These are phyloP conservation scores for Echinometra lucunter DNA, from an alignment of 53 echinoderm and acorn worm species.

Conservation along the genomic window DNA sequence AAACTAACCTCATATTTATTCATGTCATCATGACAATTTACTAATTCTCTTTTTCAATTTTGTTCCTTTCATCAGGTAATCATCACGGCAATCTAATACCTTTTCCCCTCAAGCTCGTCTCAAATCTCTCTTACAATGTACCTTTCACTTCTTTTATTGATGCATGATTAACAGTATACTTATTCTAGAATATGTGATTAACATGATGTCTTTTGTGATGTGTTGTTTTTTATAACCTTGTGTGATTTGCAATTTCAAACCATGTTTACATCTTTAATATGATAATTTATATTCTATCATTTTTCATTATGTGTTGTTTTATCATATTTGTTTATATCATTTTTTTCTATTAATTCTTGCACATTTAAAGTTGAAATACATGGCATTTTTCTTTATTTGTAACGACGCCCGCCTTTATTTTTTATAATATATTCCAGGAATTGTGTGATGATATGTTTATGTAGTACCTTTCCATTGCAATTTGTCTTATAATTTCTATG, in stretches of 20 bases:
- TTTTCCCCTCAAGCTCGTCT: background rate
- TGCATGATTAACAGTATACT: background rate
- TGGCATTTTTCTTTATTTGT: background rate
- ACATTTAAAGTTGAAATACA: background rate
- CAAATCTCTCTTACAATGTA: background rate
- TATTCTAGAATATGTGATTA: background rate
- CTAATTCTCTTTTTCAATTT: background rate
- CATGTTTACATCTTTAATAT: background rate
- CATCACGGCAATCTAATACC: background rate
- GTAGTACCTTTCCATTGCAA: background rate
- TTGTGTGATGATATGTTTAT: background rate
- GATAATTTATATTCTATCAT: background rate
- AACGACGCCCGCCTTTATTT: background rate
- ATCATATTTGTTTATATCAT: background rate
- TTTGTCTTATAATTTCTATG: background rate
- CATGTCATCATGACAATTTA: background rate
- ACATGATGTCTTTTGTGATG: background rate
- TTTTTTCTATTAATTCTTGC: background rate
- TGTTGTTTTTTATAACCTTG: background rate
- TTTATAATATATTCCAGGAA: background rate
- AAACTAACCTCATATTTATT: background rate
- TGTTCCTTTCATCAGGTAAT: slow-evolving; percentile 16
- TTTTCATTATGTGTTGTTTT: background rate
- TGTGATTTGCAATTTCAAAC: background rate
- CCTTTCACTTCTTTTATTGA: background rate